Base-by-base conservation (phyloP, 30 jellyfish, hydroid and myxozoan genomes). In the Hydractinia echinata region DNA sequence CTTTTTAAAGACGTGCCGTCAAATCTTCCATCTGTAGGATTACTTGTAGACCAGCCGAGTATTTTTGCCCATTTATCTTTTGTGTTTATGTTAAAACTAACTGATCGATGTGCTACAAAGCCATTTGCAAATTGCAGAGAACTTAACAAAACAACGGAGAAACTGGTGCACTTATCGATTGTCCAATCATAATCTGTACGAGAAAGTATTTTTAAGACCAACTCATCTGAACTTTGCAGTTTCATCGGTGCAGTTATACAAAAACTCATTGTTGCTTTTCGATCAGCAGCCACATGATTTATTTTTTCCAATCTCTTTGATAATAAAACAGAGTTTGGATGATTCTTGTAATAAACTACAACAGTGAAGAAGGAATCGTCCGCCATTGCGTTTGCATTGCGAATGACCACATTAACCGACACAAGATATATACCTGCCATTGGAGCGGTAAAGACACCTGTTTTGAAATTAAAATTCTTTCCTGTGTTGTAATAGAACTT, bases 401-500 rank as follows among this genome's bases (percentile, higher is more conserved):
- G 74, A 64, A 64, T 64, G 19, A 64, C 74, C 18, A 64, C 74
- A 64, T 64, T 64, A 64, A 51, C 74, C 2, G 74, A 64, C 39
- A 64, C 10, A 64, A 64, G 19, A 13, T 64, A 64, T 13, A 64
- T n/a, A 64, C 74, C 74, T n/a, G 74, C 74, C 19, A 64, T n/a
- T 13, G 74, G 74, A 7, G 74, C 39, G 16, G 7, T 51, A 2
- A 64, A 64, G 39, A 64, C 39, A 13, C 74, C 74, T n/a, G 18
- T 64, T 7, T 64, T 64, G 18, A n/a, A 64, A 51, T 64, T 51
- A 64, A 64, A 64, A n/a, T 7, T 64, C 16, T 64, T 64, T 13
- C 19, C 19, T 64, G 51, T 64, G 74, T 64, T 64, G 2, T n/a
- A 64, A 64, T 64, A 51, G 2, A 64, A 64, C 4, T 44, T 51